phyloP scores from a whole-genome alignment of 1,140 invertebrate species.

The Procambarus virginalis region DNA sequence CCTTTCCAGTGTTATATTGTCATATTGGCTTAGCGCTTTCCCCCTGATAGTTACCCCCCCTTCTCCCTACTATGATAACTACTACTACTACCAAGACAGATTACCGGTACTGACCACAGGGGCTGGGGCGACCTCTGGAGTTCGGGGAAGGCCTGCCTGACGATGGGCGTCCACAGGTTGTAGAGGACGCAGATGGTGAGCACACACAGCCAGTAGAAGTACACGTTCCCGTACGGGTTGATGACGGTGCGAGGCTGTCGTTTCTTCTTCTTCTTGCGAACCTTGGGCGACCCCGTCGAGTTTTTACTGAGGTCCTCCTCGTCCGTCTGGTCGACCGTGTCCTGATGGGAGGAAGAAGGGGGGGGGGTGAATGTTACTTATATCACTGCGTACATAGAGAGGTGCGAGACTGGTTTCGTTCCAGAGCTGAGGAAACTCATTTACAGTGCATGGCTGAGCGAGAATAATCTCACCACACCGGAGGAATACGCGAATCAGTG shows the following conservation, averaged over 20 bases:
- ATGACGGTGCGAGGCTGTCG: slow-evolving; percentile 87
- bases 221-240: slow-evolving; percentile 95
- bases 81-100: not conserved
- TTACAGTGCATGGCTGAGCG: no score
- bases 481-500: no score
- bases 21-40: no score
- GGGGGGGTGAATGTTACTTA: not conserved
- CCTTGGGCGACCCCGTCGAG: slow-evolving; percentile 73
- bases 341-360: slow-evolving; percentile 54
- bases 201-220: slow-evolving; percentile 95
- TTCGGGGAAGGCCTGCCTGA: slow-evolving; percentile 94
- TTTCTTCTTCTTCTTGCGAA: slow-evolving; percentile 79
- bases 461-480: no score
- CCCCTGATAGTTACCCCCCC: no score
- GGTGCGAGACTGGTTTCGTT: no score
- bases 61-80: not conserved
- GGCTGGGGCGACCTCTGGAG: slow-evolving; percentile 77
- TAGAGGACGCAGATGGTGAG: slow-evolving; percentile 92
- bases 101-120: slow-evolving; percentile 50
- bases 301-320: slow-evolving; percentile 67
- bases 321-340: slow-evolving; percentile 71
- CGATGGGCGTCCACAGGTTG: slow-evolving; percentile 96
- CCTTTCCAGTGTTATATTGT: no score
- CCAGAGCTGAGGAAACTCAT: no score
- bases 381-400: no score